These are phyloP conservation scores for Drosophila nr. perissopoda DNA, from an alignment of 2,888 invertebrate species.

Conservation along the genomic window DNA sequence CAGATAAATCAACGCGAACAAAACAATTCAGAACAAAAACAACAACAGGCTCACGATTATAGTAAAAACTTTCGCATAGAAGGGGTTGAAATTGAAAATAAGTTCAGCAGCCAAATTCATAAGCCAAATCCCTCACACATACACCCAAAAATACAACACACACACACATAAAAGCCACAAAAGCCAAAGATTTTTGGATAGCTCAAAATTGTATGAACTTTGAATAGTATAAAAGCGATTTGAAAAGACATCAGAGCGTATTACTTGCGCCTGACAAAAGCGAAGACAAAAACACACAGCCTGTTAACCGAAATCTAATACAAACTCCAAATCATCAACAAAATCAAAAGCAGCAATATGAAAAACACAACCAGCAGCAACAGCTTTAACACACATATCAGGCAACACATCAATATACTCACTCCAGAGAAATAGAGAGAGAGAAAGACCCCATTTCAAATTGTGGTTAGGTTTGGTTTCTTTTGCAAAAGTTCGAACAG, in stretches of 20 bases:
- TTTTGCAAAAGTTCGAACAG: slow-evolving; percentile 70
- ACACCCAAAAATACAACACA: slow-evolving; percentile 13
- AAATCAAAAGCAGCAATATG: slow-evolving; percentile 60
- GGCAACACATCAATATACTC: slow-evolving; percentile 23
- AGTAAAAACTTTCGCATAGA: slow-evolving; percentile 59
- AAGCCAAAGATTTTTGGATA: slow-evolving; percentile 50
- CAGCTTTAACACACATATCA: slow-evolving; percentile 62
- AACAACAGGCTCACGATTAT: slow-evolving; percentile 55
- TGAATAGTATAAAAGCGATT: slow-evolving; percentile 25
- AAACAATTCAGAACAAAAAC: slow-evolving; percentile 52
- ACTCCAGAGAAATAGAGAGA: neutral
- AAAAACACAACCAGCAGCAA: slow-evolving; percentile 60
- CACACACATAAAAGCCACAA: slow-evolving; percentile 32
- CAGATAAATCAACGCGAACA: slow-evolving; percentile 74
- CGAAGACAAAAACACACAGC: slow-evolving; percentile 53
- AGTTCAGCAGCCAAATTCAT: slow-evolving; percentile 58
- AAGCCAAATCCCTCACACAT: slow-evolving; percentile 37
- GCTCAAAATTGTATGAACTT: slow-evolving; percentile 39
- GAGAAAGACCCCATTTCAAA: slow-evolving; percentile 47
- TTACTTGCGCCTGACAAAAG: slow-evolving; percentile 64
- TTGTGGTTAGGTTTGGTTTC: slow-evolving; percentile 79
- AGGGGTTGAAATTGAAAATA: slow-evolving; percentile 65
- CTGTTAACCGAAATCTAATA: slow-evolving; percentile 57
- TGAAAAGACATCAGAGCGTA: slow-evolving; percentile 49
- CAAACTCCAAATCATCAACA: slow-evolving; percentile 50